Conservation (phyloP, 2,113 vertebrate genomes). For the Alces alces region DNA sequence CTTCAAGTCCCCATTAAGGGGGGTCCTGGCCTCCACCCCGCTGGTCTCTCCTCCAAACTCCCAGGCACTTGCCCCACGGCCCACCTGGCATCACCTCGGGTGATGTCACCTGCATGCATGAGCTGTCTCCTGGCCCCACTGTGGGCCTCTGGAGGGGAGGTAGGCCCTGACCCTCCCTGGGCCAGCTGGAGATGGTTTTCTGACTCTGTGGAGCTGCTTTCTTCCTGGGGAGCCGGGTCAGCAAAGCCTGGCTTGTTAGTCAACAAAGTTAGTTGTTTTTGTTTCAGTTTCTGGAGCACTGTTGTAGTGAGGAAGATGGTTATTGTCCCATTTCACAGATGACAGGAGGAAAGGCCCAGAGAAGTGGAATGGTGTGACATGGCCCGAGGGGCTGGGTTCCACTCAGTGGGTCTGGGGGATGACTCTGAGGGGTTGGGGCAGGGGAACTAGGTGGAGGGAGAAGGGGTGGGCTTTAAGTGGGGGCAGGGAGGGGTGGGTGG, state of each 20-base stretch:
- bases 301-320: background rate
- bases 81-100: background rate
- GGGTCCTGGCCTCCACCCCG: background rate
- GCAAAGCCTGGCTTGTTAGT: background rate
- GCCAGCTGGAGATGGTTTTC: background rate
- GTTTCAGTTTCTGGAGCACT: background rate
- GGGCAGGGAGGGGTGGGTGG: background rate
- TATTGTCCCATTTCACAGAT: background rate
- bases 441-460: background rate
- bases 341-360: background rate
- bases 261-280: background rate
- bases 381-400: background rate
- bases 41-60: background rate
- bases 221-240: accelerated
- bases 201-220: accelerated
- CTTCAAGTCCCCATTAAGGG: background rate
- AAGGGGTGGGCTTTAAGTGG: background rate
- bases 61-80: accelerated
- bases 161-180: background rate
- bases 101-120: background rate
- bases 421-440: background rate
- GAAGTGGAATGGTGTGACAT: background rate
- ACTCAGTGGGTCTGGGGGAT: accelerated
- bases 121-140: background rate
- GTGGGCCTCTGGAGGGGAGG: background rate